phyloP scores from a whole-genome alignment of 37 sponge, comb jelly and placozoan genomes.

The Ephydatia muelleri region DNA sequence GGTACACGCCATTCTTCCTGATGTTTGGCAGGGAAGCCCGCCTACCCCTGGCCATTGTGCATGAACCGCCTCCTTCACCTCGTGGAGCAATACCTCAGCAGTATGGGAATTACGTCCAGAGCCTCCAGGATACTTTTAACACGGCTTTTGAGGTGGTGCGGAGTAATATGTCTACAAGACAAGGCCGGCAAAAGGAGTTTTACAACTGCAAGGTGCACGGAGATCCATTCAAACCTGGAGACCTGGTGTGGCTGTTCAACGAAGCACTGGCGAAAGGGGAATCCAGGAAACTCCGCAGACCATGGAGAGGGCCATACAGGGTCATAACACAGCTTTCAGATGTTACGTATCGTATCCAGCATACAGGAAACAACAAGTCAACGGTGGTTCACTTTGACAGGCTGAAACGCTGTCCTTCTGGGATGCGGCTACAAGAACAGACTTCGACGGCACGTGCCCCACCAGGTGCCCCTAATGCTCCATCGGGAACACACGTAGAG shows the following conservation, averaged over 20 bases:
- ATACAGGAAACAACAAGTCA: not conserved
- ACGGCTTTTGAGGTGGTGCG: slow-evolving; percentile 16
- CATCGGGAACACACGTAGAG: slow-evolving; percentile 1
- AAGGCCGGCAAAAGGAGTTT: slow-evolving; percentile 14
- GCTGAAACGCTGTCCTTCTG: not conserved
- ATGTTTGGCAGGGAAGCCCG: slow-evolving; percentile 58
- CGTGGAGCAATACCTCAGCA: not conserved
- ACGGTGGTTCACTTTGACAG: slow-evolving; percentile 1
- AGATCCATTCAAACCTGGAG: slow-evolving; percentile 25
- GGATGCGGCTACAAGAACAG: slow-evolving; percentile 1
- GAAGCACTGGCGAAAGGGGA: not conserved
- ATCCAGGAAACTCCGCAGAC: slow-evolving; percentile 1
- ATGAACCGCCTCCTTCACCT: not conserved
- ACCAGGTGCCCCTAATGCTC: not conserved
- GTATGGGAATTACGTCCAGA: slow-evolving; percentile 15
- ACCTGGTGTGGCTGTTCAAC: slow-evolving; percentile 17
- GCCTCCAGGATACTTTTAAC: slow-evolving; percentile 1
- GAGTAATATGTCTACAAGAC: not conserved
- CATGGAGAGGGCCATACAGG: slow-evolving; percentile 1
- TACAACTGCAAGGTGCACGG: slow-evolving; percentile 42
- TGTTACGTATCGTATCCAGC: not conserved
- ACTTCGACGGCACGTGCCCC: not conserved
- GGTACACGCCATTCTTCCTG: slow-evolving; percentile 39
- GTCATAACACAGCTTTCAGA: slow-evolving; percentile 1
- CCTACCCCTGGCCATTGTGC: slow-evolving; percentile 28